Evolutionary conservation across 2,113 vertebrate species (phyloP), one percentile per base, ranked within the genome.

Genomic region (Halichoerus grypus): DNA sequence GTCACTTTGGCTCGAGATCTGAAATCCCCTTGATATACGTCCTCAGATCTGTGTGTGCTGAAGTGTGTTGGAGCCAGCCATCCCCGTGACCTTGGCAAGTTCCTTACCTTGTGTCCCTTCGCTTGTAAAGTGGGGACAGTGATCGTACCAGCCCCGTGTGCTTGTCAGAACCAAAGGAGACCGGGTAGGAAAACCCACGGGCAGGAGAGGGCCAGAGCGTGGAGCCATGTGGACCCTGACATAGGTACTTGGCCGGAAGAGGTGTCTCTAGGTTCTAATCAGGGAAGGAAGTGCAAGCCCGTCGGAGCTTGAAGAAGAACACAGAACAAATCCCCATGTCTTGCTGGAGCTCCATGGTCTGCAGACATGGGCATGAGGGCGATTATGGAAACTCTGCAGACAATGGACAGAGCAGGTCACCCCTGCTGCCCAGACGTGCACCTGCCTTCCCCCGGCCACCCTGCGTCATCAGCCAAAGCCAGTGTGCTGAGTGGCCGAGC

Each of bases 61-160:
- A 16, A 7, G 21, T 4, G 36, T 4, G 59, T 21, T 0, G 0
- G 36, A 5, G 9, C 21, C 18, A 1, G 49, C 84, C 4, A 5
- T 6, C 61, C 22, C 0, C 0, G 4, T 14, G 49, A 57, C 36
- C 61, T 49, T 1, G 0, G 28, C 21, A 21, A 0, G 28, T 22
- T 21, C 82, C 4, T 57, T 28, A 7, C 3, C 28, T 49, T 0
- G 0, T 26, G 39, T 10, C 59, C 22, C 53, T 31, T 51, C 39
- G 10, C 80, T 36, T 57, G 53, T 28, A 19, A 74, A 49, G 69
- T 26, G 55, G 21, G 57, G 57, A 49, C 57, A 51, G 42, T 7
- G 72, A 36, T 22, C 0, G 0, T 3, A 39, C 61, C 22, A 1
- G 2, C 46, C 22, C 26, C 4, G 0, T 10, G 46, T 69, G 21